A percentile compares a stretch with the other conserved stretches of the same genome.
phyloP scores from a whole-genome alignment of 2,113 vertebrate species.

The Eolophus roseicapilla region DNA sequence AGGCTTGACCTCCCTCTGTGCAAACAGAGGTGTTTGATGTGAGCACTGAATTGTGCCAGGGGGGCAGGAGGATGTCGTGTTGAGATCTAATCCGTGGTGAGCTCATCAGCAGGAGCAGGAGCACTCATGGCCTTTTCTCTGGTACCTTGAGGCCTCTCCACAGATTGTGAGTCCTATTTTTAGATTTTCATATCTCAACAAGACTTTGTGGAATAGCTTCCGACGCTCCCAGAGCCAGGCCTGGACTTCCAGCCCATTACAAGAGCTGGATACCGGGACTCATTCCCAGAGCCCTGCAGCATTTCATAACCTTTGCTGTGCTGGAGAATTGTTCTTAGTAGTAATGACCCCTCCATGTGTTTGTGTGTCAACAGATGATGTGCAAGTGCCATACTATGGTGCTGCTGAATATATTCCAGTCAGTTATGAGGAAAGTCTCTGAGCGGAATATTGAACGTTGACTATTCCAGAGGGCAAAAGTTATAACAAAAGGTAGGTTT shows the following conservation, averaged over 20 bases:
- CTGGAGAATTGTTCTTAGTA: background rate
- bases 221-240: background rate
- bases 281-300: background rate
- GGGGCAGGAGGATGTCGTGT: fast-evolving
- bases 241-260: background rate
- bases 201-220: background rate
- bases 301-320: background rate
- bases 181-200: background rate
- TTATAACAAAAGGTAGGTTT: background rate
- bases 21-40: background rate
- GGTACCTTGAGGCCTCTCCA: background rate
- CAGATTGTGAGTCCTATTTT: background rate
- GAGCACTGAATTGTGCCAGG: background rate
- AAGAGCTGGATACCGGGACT: fast-evolving
- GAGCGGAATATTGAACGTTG: background rate
- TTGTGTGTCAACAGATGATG: background rate
- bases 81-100: background rate
- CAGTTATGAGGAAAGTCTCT: background rate
- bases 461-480: background rate
- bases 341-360: background rate
- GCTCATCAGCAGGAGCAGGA: background rate
- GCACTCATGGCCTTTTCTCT: background rate
- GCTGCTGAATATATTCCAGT: background rate
- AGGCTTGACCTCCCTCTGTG: background rate
- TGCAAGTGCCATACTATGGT: background rate